Conservation (phyloP, 2,888 invertebrate genomes). For the Cephus nigrinus region DNA sequence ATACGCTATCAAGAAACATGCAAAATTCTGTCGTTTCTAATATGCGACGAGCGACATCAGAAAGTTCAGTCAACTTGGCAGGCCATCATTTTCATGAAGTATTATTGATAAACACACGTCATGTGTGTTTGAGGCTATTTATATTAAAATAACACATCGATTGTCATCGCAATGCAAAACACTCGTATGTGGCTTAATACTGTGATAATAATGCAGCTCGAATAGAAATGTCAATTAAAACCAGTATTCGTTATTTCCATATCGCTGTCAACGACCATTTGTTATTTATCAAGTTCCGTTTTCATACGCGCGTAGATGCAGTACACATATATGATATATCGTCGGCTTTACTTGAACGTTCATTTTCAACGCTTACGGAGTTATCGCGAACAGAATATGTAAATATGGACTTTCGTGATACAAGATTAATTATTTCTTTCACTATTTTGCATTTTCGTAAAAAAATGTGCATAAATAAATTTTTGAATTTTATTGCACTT, state of each 20-base stretch:
- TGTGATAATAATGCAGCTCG: neutral
- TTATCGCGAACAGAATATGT: no score
- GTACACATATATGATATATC: no score
- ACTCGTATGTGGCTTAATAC: neutral
- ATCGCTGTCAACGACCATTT: neutral
- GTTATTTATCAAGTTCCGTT: neutral
- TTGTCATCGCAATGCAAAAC: neutral
- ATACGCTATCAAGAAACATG: no score
- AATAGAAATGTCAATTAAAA: neutral
- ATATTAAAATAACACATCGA: neutral
- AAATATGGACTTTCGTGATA: no score
- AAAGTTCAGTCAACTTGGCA: neutral
- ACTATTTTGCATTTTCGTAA: no score
- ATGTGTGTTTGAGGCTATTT: neutral
- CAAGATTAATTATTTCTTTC: no score
- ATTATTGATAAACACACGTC: no score
- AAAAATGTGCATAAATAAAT: neutral
- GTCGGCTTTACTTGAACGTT: no score
- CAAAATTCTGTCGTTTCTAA: no score
- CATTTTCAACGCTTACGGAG: no score
- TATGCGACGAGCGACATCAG: no score
- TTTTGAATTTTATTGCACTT: neutral
- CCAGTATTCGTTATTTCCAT: neutral
- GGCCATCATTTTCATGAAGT: no score
- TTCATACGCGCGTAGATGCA: neutral